Conservation (phyloP, 2,113 vertebrate species). For the Esox niger region DNA sequence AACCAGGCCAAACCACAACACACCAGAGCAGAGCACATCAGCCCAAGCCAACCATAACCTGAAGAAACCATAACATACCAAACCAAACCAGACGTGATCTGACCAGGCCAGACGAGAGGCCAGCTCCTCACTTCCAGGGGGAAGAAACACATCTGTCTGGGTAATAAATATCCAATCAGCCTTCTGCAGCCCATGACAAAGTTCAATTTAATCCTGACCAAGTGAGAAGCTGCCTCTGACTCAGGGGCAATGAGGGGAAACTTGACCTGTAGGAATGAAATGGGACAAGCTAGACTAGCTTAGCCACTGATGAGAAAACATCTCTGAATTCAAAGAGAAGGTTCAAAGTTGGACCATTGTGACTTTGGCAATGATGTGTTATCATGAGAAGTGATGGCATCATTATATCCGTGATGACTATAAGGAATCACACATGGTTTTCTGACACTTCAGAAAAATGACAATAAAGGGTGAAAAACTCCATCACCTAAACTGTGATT, state of each 20-base stretch:
- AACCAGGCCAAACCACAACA: too few relatives aligned
- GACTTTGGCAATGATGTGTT: background rate
- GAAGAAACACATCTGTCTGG: background rate
- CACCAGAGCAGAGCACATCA: too few relatives aligned
- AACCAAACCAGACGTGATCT: too few relatives aligned
- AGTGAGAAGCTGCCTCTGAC: background rate
- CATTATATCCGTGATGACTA: background rate
- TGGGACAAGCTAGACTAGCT: background rate
- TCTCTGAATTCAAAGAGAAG: background rate
- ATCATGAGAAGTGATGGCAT: background rate
- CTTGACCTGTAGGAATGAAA: background rate
- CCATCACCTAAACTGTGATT: too few relatives aligned
- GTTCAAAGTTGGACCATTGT: background rate
- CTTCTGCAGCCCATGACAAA: constrained; percentile 2
- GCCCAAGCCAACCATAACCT: too few relatives aligned
- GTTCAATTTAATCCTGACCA: constrained; percentile 4
- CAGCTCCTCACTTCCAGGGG: background rate
- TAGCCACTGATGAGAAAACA: background rate
- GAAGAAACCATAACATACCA: too few relatives aligned
- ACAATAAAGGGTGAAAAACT: too few relatives aligned
- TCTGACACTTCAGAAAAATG: too few relatives aligned
- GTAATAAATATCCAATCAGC: constrained; percentile 5
- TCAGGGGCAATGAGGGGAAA: background rate
- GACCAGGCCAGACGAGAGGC: background rate
- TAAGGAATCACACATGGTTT: background rate